Conservation (phyloP, 2,113 vertebrate genomes). For the Canis aureus region DNA sequence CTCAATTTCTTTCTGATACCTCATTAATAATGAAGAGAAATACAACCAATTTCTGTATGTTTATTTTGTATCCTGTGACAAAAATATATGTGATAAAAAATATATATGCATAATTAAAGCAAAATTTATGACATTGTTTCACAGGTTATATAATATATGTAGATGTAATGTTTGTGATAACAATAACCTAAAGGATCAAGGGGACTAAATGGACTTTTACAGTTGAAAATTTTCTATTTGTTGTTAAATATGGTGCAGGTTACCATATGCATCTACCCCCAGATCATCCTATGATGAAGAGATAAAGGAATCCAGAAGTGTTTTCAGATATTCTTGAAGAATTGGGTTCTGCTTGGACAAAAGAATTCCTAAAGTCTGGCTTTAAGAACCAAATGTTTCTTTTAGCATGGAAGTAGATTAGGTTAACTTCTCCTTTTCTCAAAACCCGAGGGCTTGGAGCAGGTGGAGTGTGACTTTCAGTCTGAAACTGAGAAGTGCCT, state of each 20-base stretch:
- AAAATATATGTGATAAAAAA: not conserved
- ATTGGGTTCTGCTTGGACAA: constrained; percentile 57
- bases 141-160: not conserved
- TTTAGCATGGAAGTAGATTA: constrained; percentile 67
- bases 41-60: not conserved
- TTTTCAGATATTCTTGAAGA: constrained; percentile 63
- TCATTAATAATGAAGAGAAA: not conserved
- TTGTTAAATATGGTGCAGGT: not conserved
- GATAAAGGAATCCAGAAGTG: constrained; percentile 43
- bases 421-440: constrained; percentile 71
- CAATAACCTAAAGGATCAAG: not conserved
- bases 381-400: constrained; percentile 66
- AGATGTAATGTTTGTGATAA: not conserved
- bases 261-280: not conserved
- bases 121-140: not conserved
- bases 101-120: constrained; percentile 10
- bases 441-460: constrained; percentile 66
- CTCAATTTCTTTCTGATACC: not conserved
- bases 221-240: not conserved
- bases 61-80: not conserved
- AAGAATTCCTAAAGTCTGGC: constrained; percentile 65
- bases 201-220: not conserved
- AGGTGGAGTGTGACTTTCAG: constrained; percentile 77
- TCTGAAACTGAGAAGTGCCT: constrained; percentile 76
- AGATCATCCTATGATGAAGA: not conserved